A percentile compares a stretch with the other conserved stretches of the same genome.
These are phyloP conservation scores for Mirounga angustirostris DNA, from an alignment of 2,113 vertebrate genomes.

Conservation along the genomic window DNA sequence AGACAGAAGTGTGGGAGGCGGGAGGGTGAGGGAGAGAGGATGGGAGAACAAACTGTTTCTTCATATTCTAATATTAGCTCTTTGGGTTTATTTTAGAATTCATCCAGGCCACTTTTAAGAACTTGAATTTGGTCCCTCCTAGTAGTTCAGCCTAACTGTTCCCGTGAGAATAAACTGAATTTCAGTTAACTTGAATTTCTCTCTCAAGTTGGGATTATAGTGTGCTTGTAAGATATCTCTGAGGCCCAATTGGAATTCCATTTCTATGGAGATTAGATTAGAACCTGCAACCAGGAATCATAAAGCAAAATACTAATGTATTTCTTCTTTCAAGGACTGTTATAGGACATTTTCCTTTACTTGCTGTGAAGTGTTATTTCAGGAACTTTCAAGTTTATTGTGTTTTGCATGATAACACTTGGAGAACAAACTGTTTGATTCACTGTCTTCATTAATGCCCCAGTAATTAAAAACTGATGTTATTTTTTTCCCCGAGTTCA, in stretches of 20 bases:
- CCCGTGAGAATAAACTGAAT: neutral
- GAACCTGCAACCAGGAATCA: slow-evolving; percentile 49
- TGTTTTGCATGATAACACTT: slow-evolving; percentile 56
- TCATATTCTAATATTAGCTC: neutral
- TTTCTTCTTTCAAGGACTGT: slow-evolving; percentile 52
- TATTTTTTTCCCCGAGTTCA: slow-evolving; percentile 42
- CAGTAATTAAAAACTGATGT: slow-evolving; percentile 70
- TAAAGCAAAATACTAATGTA: slow-evolving; percentile 57
- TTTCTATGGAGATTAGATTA: slow-evolving; percentile 74
- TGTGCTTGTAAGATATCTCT: neutral
- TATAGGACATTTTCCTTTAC: neutral
- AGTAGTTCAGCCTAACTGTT: neutral
- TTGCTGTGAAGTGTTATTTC: slow-evolving; percentile 45
- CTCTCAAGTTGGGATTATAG: slow-evolving; percentile 33
- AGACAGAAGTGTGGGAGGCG: neutral
- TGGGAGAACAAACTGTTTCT: neutral
- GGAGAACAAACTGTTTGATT: slow-evolving; percentile 67
- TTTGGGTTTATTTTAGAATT: neutral
- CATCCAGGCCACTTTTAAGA: neutral
- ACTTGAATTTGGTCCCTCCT: slow-evolving; percentile 1
- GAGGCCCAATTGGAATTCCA: slow-evolving; percentile 61
- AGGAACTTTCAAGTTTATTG: slow-evolving; percentile 70
- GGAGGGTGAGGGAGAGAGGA: neutral
- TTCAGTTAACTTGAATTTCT: slow-evolving; percentile 42
- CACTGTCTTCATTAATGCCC: slow-evolving; percentile 62